Conservation (phyloP, 2,888 invertebrate species). For the Drosophila meridiana region DNA sequence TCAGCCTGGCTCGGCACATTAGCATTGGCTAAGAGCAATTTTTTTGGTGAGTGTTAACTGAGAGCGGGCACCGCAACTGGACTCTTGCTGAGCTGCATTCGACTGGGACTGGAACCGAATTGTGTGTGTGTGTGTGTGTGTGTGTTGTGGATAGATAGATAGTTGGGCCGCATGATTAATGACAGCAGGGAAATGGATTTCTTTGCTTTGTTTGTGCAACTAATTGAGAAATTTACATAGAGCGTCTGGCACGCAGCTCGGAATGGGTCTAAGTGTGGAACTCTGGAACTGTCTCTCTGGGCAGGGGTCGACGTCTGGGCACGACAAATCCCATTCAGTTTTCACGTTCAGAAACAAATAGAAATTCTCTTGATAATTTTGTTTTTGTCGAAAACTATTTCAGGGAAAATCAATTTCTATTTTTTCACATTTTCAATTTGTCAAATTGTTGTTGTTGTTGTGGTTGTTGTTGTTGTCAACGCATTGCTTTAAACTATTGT, state of each 20-base stretch:
- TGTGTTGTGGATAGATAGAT: constrained; percentile 12
- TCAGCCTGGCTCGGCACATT: constrained; percentile 22
- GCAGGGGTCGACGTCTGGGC: constrained; percentile 9
- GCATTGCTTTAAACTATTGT: constrained; percentile 9
- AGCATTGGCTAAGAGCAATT: constrained; percentile 38
- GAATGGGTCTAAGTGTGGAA: constrained; percentile 14
- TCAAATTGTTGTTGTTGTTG: constrained; percentile 7
- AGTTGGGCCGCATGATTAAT: constrained; percentile 56
- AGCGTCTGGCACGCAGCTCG: constrained; percentile 21
- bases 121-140: not conserved
- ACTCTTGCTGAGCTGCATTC: constrained; percentile 59
- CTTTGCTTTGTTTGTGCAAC: constrained; percentile 65
- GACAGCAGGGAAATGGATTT: constrained; percentile 52
- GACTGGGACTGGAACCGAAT: constrained; percentile 21
- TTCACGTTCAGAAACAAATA: constrained; percentile 26
- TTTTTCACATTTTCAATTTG: constrained; percentile 32
- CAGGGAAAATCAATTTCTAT: constrained; percentile 49
- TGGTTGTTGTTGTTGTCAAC: constrained; percentile 5
- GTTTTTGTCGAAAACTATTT: constrained; percentile 51
- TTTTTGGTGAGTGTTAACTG: constrained; percentile 16
- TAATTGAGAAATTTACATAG: constrained; percentile 76
- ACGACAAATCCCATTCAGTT: constrained; percentile 20
- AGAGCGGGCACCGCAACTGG: constrained; percentile 36
- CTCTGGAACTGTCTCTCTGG: not conserved
- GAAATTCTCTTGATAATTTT: constrained; percentile 53